A percentile compares a stretch with the other conserved stretches of the same genome.
These are phyloP conservation scores for Callorhinus ursinus DNA, from an alignment of 2,113 vertebrate species.

Conservation along the genomic window DNA sequence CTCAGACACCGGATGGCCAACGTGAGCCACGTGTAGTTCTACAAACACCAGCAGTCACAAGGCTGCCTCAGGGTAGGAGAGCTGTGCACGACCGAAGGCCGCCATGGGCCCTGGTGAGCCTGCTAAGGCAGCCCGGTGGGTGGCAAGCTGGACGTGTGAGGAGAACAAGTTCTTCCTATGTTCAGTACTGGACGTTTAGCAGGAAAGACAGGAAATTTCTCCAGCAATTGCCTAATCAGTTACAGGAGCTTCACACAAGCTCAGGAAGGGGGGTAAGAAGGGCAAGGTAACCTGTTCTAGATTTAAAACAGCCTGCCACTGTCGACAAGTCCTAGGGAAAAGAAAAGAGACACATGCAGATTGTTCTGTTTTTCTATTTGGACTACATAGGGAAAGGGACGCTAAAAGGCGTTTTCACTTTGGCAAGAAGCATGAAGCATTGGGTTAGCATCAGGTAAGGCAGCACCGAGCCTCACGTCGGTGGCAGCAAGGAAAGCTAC, in stretches of 20 bases:
- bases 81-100: not conserved
- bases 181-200: not conserved
- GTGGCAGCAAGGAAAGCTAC: not conserved
- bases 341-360: not conserved
- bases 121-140: not conserved
- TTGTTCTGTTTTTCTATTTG: not conserved
- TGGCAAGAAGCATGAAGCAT: not conserved
- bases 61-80: not conserved
- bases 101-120: not conserved
- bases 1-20: not conserved
- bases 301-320: not conserved
- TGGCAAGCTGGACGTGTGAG: not conserved
- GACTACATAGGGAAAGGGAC: not conserved
- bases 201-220: conserved; percentile 21
- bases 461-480: not conserved
- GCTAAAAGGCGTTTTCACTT: not conserved
- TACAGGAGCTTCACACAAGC: not conserved
- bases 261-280: not conserved
- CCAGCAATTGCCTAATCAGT: not conserved
- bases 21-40: not conserved
- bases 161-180: conserved; percentile 31
- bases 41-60: not conserved
- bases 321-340: not conserved
- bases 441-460: not conserved
- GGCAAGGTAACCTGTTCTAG: not conserved